A percentile compares a stretch with the other conserved stretches of the same genome.
phyloP scores from a whole-genome alignment of 1,140 invertebrate species.

The Drosophila willistoni region DNA sequence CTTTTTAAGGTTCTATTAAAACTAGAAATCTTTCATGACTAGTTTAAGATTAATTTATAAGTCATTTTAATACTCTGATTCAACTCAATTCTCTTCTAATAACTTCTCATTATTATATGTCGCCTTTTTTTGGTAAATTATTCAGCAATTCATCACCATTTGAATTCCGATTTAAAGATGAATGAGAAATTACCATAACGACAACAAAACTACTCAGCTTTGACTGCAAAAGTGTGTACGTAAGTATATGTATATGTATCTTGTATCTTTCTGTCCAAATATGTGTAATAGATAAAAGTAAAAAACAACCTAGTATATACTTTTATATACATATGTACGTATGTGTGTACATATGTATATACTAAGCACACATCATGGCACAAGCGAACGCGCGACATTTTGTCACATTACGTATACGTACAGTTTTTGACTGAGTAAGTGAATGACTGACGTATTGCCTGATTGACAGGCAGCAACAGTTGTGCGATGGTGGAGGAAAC shows the following conservation, averaged over 20 bases:
- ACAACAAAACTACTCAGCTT: constrained; percentile 34
- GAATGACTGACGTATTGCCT: constrained; percentile 69
- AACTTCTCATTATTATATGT: constrained; percentile 38
- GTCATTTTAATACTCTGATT: too few relatives aligned
- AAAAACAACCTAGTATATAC: background rate
- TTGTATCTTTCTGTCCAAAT: constrained; percentile 31
- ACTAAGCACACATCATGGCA: constrained; percentile 45
- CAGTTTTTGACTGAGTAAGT: constrained; percentile 37
- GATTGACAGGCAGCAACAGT: constrained; percentile 71
- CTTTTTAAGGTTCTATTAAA: too few relatives aligned
- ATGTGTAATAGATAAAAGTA: constrained; percentile 50
- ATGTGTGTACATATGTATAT: background rate
- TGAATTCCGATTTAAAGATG: constrained; percentile 57
- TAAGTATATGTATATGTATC: constrained; percentile 6
- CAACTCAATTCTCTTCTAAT: background rate
- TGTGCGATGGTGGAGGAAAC: background rate
- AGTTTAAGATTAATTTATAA: too few relatives aligned
- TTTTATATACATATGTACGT: background rate
- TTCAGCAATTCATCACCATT: constrained; percentile 44
- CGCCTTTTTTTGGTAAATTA: constrained; percentile 25
- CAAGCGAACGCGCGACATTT: constrained; percentile 48
- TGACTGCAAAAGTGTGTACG: constrained; percentile 9
- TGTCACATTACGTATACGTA: constrained; percentile 77
- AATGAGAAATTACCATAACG: constrained; percentile 73
- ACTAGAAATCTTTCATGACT: too few relatives aligned